These are phyloP conservation scores for Eubasilissa regina DNA, from an alignment of 1,140 invertebrate genomes.

Conservation along the genomic window DNA sequence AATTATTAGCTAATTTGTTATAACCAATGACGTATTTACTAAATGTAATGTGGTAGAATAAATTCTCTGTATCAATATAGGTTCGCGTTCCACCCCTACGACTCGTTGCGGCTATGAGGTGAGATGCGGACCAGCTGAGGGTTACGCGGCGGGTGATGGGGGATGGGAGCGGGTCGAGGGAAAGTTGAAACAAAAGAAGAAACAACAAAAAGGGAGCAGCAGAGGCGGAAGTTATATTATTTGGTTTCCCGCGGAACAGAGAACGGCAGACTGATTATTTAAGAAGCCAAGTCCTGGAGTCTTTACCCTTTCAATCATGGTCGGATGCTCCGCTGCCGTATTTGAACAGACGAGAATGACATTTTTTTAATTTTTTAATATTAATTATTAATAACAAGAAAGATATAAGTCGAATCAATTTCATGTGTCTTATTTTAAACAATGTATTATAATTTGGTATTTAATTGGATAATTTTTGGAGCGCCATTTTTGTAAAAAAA, in stretches of 20 bases:
- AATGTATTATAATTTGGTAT: too few relatives aligned
- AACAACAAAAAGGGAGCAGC: conserved; percentile 47
- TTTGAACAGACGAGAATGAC: background rate
- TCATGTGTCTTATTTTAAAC: too few relatives aligned
- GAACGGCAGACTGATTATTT: conserved; percentile 59
- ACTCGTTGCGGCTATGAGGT: background rate
- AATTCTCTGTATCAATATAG: conserved; percentile 2
- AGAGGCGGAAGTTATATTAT: conserved; percentile 58
- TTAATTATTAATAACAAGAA: too few relatives aligned
- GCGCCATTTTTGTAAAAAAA: too few relatives aligned
- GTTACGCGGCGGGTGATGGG: background rate
- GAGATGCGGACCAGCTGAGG: background rate
- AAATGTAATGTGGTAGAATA: too few relatives aligned
- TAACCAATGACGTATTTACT: too few relatives aligned
- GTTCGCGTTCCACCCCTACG: background rate
- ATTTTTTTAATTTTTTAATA: background rate
- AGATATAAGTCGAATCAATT: too few relatives aligned
- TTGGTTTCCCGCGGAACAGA: conserved; percentile 56
- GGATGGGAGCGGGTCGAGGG: background rate
- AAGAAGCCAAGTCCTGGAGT: conserved; percentile 58
- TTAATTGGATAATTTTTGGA: too few relatives aligned
- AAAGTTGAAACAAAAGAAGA: conserved; percentile 45
- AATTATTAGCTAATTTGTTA: too few relatives aligned
- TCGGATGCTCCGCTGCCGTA: conserved; percentile 7
- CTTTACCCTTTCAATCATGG: conserved; percentile 43